These are phyloP conservation scores for Naso thynnoides DNA, from an alignment of 2,797 vertebrate genomes.

Conservation along the genomic window DNA sequence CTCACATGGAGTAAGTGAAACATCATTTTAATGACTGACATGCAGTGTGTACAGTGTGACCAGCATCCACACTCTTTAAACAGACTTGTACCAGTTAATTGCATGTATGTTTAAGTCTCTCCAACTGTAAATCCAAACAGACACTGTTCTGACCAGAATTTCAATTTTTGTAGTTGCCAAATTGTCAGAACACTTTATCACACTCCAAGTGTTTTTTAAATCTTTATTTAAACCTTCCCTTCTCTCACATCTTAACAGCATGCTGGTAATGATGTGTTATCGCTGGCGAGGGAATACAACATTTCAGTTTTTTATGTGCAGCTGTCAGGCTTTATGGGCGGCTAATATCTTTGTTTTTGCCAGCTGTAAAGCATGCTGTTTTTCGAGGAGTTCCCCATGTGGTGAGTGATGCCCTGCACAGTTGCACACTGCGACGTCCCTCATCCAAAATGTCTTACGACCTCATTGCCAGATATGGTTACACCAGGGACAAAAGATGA, in stretches of 20 bases:
- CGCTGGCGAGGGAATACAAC: slow-evolving; percentile 37
- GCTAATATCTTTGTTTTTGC: slow-evolving; percentile 51
- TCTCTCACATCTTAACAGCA: slow-evolving; percentile 24
- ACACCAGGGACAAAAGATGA: slow-evolving; percentile 71
- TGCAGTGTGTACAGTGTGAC: slow-evolving; percentile 13
- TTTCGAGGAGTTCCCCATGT: slow-evolving; percentile 64
- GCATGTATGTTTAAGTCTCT: slow-evolving; percentile 2
- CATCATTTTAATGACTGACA: slow-evolving; percentile 24
- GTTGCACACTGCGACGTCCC: slow-evolving; percentile 38
- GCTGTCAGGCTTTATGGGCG: slow-evolving; percentile 44
- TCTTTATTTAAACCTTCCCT: slow-evolving; percentile 15
- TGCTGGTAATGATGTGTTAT: slow-evolving; percentile 34
- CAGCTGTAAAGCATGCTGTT: slow-evolving; percentile 59
- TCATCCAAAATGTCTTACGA: slow-evolving; percentile 60
- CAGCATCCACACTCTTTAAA: slow-evolving; percentile 4
- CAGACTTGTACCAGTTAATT: slow-evolving; percentile 1
- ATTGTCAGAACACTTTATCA: not conserved
- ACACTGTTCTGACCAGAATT: not conserved
- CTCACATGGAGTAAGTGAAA: slow-evolving; percentile 51
- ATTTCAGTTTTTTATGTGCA: slow-evolving; percentile 37
- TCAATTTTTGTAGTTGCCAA: not conserved
- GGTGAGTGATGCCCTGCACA: slow-evolving; percentile 46
- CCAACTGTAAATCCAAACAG: slow-evolving; percentile 3
- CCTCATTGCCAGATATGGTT: slow-evolving; percentile 64
- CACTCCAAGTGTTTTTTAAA: slow-evolving; percentile 2